phyloP scores from a whole-genome alignment of 1,140 invertebrate species.

The Apis florea region DNA sequence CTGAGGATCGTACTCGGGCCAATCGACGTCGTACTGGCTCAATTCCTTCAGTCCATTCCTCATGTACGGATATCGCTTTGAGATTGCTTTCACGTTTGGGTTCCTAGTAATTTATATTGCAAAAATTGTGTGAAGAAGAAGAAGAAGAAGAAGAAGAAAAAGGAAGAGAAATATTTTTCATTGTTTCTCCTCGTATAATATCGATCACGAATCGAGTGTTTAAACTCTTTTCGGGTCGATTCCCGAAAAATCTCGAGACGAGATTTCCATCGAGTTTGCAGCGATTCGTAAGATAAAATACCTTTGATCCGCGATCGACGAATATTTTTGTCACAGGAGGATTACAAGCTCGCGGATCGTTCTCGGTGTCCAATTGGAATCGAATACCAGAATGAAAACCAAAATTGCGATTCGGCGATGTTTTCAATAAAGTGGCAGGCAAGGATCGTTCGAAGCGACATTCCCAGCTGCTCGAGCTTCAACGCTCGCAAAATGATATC shows the following conservation, averaged over 20 bases:
- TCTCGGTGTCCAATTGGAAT: not conserved
- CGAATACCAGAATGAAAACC: not conserved
- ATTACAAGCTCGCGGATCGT: not conserved
- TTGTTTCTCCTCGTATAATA: too few species aligned
- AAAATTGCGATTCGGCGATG: conserved; percentile 17
- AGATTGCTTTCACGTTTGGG: conserved; percentile 82
- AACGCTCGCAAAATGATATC: conserved; percentile 15
- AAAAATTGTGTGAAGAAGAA: not conserved
- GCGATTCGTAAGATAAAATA: not conserved
- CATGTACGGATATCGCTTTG: conserved; percentile 82
- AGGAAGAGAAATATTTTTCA: too few species aligned
- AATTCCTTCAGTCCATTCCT: conserved; percentile 83
- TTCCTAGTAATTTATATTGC: conserved; percentile 80
- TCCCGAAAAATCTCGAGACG: too few species aligned
- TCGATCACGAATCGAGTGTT: too few species aligned
- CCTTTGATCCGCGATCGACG: too few species aligned
- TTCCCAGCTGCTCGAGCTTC: not conserved
- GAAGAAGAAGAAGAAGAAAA: not conserved
- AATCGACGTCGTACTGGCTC: conserved; percentile 86
- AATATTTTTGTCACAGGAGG: not conserved
- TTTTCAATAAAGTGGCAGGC: conserved; percentile 2
- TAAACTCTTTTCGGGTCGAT: too few species aligned
- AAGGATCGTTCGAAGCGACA: not conserved
- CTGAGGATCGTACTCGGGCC: conserved; percentile 88
- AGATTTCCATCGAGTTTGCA: not conserved